Conservation (phyloP, 2,113 vertebrate genomes). For the Formicarius rufipectus region DNA sequence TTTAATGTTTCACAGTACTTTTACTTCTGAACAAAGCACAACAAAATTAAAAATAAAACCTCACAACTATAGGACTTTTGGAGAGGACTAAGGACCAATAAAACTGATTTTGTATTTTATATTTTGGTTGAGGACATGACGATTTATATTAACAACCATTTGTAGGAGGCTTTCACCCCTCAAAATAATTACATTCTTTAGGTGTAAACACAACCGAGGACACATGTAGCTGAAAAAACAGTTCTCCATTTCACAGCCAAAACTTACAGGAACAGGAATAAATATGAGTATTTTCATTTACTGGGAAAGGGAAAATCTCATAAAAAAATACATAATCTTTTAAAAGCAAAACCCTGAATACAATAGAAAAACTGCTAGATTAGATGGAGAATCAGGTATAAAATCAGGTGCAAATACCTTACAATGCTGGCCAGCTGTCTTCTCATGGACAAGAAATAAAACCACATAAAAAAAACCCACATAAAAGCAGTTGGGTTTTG, state of each 20-base stretch:
- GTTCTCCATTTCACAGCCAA: not conserved
- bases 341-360: not conserved
- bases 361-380: not conserved
- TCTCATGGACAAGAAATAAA: not conserved
- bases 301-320: not conserved
- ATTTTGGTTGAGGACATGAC: not conserved
- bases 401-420: not conserved
- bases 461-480: not conserved
- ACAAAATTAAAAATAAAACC: not conserved
- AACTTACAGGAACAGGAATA: not conserved
- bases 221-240: not conserved
- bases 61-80: not conserved
- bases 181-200: not conserved
- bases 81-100: not conserved
- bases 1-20: not conserved
- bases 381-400: not conserved
- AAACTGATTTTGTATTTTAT: not conserved
- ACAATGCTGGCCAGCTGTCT: not conserved
- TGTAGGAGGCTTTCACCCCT: not conserved
- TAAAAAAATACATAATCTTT: not conserved
- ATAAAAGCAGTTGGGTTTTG: conserved; percentile 19
- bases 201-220: conserved; percentile 2
- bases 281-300: not conserved
- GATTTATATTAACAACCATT: not conserved
- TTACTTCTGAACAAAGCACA: not conserved